Conservation (phyloP, 2,113 vertebrate species). For the Ptilorrhoa leucosticta region DNA sequence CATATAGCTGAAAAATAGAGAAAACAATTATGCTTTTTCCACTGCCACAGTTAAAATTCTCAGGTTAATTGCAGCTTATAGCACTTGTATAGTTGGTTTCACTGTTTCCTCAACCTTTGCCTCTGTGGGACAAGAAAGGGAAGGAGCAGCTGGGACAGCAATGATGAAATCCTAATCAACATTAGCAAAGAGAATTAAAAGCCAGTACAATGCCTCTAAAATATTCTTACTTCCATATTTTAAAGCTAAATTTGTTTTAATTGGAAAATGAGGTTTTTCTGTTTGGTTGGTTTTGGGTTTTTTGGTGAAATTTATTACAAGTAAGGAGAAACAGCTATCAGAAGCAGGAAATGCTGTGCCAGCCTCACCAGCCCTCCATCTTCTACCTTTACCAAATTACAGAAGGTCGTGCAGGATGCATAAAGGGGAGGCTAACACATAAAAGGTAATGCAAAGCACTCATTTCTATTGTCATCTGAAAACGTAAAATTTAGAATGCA, state of each 20-base stretch:
- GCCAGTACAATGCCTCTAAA: background rate
- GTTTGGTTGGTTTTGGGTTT: background rate
- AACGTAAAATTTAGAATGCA: background rate
- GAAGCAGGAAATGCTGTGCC: background rate
- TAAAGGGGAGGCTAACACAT: background rate
- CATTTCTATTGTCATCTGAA: background rate
- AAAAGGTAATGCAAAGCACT: background rate
- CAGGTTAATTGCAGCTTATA: background rate
- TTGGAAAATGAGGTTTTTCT: background rate
- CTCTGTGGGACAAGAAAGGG: background rate
- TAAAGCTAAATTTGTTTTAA: background rate
- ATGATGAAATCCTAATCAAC: background rate
- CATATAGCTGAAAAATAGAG: background rate
- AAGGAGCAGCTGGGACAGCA: background rate
- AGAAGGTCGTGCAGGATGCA: background rate
- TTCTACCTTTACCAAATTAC: background rate
- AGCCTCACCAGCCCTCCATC: background rate
- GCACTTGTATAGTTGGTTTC: background rate
- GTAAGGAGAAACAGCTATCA: background rate
- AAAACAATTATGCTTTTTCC: background rate
- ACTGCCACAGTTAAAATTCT: background rate
- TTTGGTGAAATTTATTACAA: background rate
- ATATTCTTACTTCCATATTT: background rate
- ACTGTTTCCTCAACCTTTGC: background rate
- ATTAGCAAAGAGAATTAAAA: background rate